Conservation (phyloP, 2,113 vertebrate species). For the Apodemus speciosus region DNA sequence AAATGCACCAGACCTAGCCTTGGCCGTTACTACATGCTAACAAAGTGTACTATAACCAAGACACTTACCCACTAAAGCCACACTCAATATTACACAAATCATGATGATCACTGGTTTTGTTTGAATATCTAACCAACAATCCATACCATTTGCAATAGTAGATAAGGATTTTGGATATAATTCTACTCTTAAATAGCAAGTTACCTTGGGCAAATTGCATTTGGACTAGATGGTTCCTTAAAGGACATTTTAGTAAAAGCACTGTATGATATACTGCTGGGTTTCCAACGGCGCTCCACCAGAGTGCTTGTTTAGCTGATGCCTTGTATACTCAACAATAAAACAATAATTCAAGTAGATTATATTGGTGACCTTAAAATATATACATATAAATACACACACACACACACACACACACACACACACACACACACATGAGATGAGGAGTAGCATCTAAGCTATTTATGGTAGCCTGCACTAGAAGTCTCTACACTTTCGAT, state of each 20-base stretch:
- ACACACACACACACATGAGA: not conserved
- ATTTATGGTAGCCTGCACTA: not conserved
- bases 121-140: not conserved
- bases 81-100: not conserved
- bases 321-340: not conserved
- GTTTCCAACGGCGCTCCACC: not conserved
- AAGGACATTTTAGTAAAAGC: not conserved
- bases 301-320: not conserved
- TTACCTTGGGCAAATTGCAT: not conserved
- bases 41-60: slow-evolving; percentile 8
- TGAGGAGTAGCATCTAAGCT: not conserved
- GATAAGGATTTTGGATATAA: not conserved
- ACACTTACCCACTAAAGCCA: slow-evolving; percentile 14
- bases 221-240: not conserved
- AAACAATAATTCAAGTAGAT: not conserved
- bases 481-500: not conserved
- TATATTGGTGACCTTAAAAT: not conserved
- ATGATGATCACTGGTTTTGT: not conserved
- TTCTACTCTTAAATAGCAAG: not conserved
- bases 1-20: not conserved
- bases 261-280: not conserved
- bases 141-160: not conserved
- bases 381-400: not conserved
- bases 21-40: not conserved
- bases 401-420: too few relatives aligned